phyloP scores from a whole-genome alignment of 2,113 vertebrate species.

The Pseudorasbora parva region DNA sequence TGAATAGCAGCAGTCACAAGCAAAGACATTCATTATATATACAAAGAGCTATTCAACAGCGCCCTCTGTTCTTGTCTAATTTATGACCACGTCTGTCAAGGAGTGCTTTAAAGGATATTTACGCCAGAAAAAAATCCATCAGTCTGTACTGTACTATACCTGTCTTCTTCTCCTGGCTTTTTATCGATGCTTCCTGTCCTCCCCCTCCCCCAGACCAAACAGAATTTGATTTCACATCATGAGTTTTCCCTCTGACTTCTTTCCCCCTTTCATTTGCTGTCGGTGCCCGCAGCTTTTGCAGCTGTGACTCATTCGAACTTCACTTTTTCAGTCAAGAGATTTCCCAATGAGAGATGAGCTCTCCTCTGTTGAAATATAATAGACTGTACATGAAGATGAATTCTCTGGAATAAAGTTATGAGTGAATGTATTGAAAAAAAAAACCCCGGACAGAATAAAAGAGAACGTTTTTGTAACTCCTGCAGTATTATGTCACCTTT shows the following conservation, averaged over 20 bases:
- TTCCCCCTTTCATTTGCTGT: constrained; percentile 20
- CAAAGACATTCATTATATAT: constrained; percentile 50
- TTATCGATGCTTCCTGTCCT: constrained; percentile 60
- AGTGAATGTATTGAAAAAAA: background rate
- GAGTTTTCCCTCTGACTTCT: constrained; percentile 47
- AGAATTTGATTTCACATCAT: constrained; percentile 59
- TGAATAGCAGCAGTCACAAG: constrained; percentile 45
- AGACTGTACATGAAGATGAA: constrained; percentile 14
- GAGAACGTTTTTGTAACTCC: too few species aligned
- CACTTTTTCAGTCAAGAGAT: background rate
- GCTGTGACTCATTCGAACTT: constrained; percentile 42
- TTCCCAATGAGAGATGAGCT: constrained; percentile 10
- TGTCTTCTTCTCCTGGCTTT: constrained; percentile 60
- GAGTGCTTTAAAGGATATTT: constrained; percentile 61
- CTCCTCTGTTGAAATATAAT: constrained; percentile 11
- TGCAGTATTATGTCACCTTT: background rate
- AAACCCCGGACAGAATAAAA: too few species aligned
- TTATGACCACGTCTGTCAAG: constrained; percentile 54
- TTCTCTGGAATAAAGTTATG: background rate
- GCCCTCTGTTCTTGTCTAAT: constrained; percentile 37
- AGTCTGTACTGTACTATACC: constrained; percentile 57
- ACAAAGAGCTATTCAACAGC: constrained; percentile 51
- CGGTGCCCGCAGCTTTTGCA: constrained; percentile 40
- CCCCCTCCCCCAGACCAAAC: constrained; percentile 53
- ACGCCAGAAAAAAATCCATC: constrained; percentile 55